phyloP scores from a whole-genome alignment of 2,113 vertebrate genomes.

The Eolophus roseicapilla region DNA sequence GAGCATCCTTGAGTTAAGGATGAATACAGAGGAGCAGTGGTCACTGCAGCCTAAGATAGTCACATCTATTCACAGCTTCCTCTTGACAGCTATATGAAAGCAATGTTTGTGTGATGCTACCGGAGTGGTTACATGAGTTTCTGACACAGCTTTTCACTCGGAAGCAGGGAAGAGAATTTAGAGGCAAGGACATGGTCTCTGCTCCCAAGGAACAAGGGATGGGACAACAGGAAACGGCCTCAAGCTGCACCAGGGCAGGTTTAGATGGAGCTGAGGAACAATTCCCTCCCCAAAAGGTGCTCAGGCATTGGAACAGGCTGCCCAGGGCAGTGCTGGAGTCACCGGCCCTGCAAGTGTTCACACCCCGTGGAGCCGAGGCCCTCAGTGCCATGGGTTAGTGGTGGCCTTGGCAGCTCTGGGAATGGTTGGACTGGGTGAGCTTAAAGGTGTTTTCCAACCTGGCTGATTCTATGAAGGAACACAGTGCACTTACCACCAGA shows the following conservation, averaged over 20 bases:
- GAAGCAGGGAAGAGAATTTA: background rate
- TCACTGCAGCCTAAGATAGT: background rate
- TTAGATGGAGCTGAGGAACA: too few relatives aligned
- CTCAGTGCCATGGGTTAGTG: too few relatives aligned
- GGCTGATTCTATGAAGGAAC: background rate
- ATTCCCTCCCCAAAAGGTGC: too few relatives aligned
- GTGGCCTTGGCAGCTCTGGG: too few relatives aligned
- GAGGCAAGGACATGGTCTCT: background rate
- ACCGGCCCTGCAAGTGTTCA: too few relatives aligned
- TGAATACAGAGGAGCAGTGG: background rate
- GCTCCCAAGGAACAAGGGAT: background rate
- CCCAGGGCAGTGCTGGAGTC: too few relatives aligned
- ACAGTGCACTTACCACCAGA: slow-evolving; percentile 84
- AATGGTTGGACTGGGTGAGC: too few relatives aligned
- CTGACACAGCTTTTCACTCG: background rate
- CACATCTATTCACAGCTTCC: background rate
- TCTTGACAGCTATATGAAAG: background rate
- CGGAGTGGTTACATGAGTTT: background rate
- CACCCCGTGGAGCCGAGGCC: too few relatives aligned
- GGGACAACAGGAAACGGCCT: background rate
- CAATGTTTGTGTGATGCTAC: background rate
- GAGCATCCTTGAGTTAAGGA: background rate
- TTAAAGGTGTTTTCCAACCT: too few relatives aligned
- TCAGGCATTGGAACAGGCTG: too few relatives aligned
- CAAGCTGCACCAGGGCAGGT: background rate